Base-by-base conservation (phyloP, 2,113 vertebrate species). In the Rutilus rutilus region DNA sequence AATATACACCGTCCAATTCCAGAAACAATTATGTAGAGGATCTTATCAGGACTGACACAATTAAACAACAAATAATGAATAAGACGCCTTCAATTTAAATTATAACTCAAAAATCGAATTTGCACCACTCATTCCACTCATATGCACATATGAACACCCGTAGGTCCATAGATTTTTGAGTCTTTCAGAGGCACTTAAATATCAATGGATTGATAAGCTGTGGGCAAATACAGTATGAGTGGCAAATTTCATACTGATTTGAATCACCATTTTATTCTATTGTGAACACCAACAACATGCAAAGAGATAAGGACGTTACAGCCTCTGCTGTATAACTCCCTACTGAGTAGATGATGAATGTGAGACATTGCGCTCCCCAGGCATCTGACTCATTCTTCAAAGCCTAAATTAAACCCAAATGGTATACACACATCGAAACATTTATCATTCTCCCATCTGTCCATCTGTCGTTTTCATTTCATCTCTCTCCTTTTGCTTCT, bases 341-440 rank as follows among this genome's bases (percentile, higher is more conserved):
- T 25, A 73, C 27, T 19, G 65, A 73, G 50, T 2, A 4, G 11
- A 69, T 59, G 81, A 73, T 73, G 50, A 42, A 83, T 71, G 81
- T 59, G 50, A 83, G 65, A 83, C 81, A 50, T 50, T 6, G 9
- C 23, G 7, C 30, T 83, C 81, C 67, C 81, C 6, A 6, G 21
- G 47, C 33, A 42, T 30, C 30, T 42, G 81, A 73, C 30, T 83
- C 33, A 73, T 42, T 73, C 65, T 30, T 67, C 81, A 54, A 57
- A 83, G 65, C 33, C 65, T 33, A 73, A 73, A 83, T 73, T 67
- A 83, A 57, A 71, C 81, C 21, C 81, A 73, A 73, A 73, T n/a
- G 60, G 45, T 14, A 42, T 9, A 0, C 21, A 25, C 27, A 25
- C 30, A 25, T 59, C 1, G 19, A 39, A 73, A n/a, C 7, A 5